These are phyloP conservation scores for Pollenia griseotomentosa DNA, from an alignment of 2,888 invertebrate genomes.

Conservation along the genomic window DNA sequence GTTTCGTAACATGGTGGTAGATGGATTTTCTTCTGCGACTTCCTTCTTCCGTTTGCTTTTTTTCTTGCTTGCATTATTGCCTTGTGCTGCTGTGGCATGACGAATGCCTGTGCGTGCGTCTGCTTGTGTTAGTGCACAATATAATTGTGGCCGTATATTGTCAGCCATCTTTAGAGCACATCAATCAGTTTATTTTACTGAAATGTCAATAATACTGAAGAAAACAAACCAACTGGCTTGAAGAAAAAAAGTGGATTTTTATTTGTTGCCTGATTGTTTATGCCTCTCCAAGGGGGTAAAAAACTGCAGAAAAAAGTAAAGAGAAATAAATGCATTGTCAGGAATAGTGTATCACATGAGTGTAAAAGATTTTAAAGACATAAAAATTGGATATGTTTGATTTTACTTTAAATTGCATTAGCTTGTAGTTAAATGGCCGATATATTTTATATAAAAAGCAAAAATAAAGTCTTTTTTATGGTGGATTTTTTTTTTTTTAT, in stretches of 20 bases:
- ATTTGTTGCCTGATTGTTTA: conserved; percentile 37
- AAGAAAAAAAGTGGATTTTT: conserved; percentile 42
- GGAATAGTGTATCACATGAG: not conserved
- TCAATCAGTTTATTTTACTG: conserved; percentile 68
- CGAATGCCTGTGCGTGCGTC: not conserved
- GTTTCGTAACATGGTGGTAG: conserved; percentile 40
- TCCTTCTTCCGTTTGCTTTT: not conserved
- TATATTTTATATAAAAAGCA: not conserved
- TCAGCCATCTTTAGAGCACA: conserved; percentile 64
- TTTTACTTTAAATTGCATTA: conserved; percentile 42
- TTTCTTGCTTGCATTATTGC: conserved; percentile 36
- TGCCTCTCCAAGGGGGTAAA: conserved; percentile 11
- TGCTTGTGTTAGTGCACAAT: conserved; percentile 5
- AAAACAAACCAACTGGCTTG: conserved; percentile 31
- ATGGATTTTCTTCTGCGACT: conserved; percentile 20
- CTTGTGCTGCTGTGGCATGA: conserved; percentile 31
- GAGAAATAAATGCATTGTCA: not conserved
- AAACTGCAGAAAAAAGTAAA: not conserved
- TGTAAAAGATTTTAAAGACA: conserved; percentile 23
- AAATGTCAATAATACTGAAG: conserved; percentile 61
- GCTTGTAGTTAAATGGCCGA: not conserved
- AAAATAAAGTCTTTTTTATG: not conserved
- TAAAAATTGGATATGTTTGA: conserved; percentile 25
- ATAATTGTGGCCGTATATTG: conserved; percentile 60
- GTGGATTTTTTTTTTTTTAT: not conserved